phyloP scores from a whole-genome alignment of 2,113 vertebrate genomes.

The Sebastes schlegelii region DNA sequence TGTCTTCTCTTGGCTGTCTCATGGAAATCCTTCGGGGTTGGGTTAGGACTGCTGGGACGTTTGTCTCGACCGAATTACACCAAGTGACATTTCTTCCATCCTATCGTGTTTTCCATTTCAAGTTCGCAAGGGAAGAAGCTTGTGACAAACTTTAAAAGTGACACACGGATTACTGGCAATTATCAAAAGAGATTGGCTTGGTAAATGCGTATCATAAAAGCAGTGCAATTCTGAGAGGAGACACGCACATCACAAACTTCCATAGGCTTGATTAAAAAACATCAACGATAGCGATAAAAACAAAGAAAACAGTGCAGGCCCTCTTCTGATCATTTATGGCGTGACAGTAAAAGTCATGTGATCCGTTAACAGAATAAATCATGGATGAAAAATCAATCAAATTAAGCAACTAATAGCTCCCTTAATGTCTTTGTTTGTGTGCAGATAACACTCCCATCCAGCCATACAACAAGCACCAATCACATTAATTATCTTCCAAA shows the following conservation, averaged over 20 bases:
- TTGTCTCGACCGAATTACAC: constrained; percentile 76
- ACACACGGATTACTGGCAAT: constrained; percentile 83
- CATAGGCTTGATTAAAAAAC: constrained; percentile 12
- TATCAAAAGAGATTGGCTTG: constrained; percentile 61
- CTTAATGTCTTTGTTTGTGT: constrained; percentile 80
- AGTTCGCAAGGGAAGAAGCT: constrained; percentile 69
- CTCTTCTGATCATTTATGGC: constrained; percentile 12
- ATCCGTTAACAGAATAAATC: constrained; percentile 74
- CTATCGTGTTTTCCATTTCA: constrained; percentile 52
- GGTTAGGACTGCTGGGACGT: constrained; percentile 74
- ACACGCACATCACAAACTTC: background rate
- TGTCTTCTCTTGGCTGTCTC: constrained; percentile 73
- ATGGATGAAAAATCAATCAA: constrained; percentile 80
- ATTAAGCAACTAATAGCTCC: constrained; percentile 77
- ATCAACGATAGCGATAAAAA: constrained; percentile 21
- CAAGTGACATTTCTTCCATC: constrained; percentile 58
- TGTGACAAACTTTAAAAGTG: constrained; percentile 67
- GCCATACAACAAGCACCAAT: constrained; percentile 68
- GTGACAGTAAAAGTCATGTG: constrained; percentile 58
- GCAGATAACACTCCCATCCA: constrained; percentile 71
- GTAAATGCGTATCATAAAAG: background rate
- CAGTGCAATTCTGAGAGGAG: background rate
- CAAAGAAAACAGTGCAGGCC: constrained; percentile 5
- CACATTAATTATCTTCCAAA: constrained; percentile 74
- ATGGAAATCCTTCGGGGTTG: constrained; percentile 78